Percentiles rank a stretch among this genome's conserved stretches.
Conservation (phyloP, 1,140 invertebrate species). For the Diorhabda sublineata region DNA sequence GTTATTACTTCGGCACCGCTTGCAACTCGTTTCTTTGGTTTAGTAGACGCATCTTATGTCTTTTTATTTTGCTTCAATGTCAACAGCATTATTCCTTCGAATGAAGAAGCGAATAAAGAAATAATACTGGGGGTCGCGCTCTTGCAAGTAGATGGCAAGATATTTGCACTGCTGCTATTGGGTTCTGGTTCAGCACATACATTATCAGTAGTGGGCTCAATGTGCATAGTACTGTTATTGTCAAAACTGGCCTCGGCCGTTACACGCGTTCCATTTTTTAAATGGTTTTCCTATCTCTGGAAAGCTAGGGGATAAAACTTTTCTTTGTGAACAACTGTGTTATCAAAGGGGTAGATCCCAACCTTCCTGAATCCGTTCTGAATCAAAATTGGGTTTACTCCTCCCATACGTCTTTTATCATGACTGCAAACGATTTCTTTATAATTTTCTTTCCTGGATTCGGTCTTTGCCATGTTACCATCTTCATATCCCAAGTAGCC, state of each 20-base stretch:
- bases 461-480: constrained; percentile 24
- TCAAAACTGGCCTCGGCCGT: background rate
- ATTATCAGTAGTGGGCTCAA: background rate
- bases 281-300: background rate
- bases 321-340: background rate
- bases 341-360: background rate
- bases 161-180: background rate
- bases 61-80: background rate
- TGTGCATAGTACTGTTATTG: background rate
- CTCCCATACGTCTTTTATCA: background rate
- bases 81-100: background rate
- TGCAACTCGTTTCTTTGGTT: background rate
- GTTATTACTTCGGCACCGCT: background rate
- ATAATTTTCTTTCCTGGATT: background rate
- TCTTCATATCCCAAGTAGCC: constrained; percentile 28
- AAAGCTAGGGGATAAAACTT: background rate
- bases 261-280: background rate
- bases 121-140: background rate
- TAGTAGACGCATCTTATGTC: background rate
- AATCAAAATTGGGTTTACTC: background rate
- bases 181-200: background rate
- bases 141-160: background rate
- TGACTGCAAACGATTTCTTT: background rate
- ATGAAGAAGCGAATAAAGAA: background rate
- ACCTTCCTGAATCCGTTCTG: constrained; percentile 4